These are phyloP conservation scores for Steinernema carpocapsae DNA, from an alignment of 2,888 invertebrate species.

Conservation along the genomic window DNA sequence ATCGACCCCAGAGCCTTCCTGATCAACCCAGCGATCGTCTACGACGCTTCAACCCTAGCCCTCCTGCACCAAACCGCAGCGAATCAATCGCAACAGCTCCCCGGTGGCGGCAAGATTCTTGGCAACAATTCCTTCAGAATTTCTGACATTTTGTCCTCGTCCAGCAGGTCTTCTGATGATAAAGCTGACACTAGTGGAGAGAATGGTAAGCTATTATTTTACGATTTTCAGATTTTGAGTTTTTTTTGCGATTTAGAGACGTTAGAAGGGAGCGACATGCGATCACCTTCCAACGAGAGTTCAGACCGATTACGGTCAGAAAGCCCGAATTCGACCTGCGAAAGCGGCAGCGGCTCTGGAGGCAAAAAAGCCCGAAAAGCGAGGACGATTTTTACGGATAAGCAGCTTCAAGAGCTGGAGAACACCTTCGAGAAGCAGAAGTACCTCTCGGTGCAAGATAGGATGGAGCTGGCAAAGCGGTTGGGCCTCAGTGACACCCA, in stretches of 20 bases:
- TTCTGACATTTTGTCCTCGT: constrained; percentile 27
- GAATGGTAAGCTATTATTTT: constrained; percentile 26
- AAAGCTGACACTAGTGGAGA: constrained; percentile 30
- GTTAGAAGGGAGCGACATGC: neutral
- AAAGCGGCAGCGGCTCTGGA: constrained; percentile 37
- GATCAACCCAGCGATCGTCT: constrained; percentile 41
- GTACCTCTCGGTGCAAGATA: constrained; percentile 77
- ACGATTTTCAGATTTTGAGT: neutral
- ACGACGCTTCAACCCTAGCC: constrained; percentile 40
- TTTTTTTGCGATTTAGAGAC: neutral
- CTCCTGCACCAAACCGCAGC: constrained; percentile 38
- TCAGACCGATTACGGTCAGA: constrained; percentile 18
- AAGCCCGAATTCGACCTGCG: constrained; percentile 27
- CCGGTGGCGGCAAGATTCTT: constrained; percentile 20
- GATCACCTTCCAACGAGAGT: constrained; percentile 31
- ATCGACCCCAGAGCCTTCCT: constrained; percentile 47
- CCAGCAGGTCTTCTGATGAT: constrained; percentile 4
- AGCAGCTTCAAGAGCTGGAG: constrained; percentile 71
- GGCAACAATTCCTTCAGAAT: constrained; percentile 27
- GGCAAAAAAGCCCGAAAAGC: constrained; percentile 69
- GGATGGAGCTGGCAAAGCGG: constrained; percentile 91
- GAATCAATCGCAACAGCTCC: constrained; percentile 43
- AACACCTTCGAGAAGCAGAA: constrained; percentile 46
- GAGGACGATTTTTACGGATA: constrained; percentile 88
- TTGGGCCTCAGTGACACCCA: constrained; percentile 95